Conservation (phyloP, 1,140 invertebrate genomes). For the Neotoxoptera formosana region DNA sequence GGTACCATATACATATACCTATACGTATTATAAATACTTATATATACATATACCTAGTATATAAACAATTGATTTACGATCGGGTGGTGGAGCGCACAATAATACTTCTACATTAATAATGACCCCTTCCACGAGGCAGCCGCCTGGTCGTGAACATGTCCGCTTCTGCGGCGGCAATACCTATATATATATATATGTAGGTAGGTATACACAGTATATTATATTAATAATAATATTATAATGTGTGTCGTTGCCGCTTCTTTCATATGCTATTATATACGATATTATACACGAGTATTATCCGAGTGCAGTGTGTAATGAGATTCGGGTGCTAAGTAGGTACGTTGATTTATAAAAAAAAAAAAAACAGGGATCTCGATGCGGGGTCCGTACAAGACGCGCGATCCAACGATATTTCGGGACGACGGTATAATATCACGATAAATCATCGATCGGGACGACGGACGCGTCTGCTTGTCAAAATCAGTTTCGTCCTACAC, state of each 20-base stretch:
- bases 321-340: neutral
- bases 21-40: neutral
- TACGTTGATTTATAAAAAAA: neutral
- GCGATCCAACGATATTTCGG: neutral
- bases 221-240: neutral
- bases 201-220: neutral
- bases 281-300: neutral
- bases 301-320: neutral
- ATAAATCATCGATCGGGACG: neutral
- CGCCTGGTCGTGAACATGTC: neutral
- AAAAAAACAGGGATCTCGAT: neutral
- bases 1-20: neutral
- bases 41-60: neutral
- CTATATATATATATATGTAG: neutral
- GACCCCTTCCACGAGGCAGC: neutral
- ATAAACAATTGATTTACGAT: slow-evolving; percentile 49
- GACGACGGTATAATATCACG: neutral
- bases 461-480: neutral
- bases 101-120: neutral
- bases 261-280: neutral
- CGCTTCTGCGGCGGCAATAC: neutral
- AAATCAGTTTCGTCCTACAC: slow-evolving; percentile 15
- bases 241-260: neutral
- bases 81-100: neutral
- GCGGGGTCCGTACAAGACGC: neutral